Percentiles rank a stretch among this genome's conserved stretches.
Evolutionary conservation across 2,113 vertebrate species (phyloP).

Genomic region (Pluvialis apricaria): DNA sequence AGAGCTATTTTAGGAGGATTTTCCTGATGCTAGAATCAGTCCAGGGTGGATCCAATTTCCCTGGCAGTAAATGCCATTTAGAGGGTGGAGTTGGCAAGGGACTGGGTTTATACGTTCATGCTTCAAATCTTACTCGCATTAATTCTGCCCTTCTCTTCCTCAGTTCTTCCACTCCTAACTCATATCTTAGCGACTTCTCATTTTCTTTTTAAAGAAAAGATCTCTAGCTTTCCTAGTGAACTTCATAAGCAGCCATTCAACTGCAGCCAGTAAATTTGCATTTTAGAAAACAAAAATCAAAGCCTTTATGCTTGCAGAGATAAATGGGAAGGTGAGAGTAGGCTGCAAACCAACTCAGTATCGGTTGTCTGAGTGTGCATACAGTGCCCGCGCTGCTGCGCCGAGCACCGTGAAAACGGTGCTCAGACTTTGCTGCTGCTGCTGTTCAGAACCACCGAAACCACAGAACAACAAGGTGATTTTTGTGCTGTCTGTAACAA

Average conservation of each 20-base stretch:
- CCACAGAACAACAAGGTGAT: not conserved
- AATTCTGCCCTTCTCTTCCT: not conserved
- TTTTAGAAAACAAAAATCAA: not conserved
- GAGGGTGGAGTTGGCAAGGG: not conserved
- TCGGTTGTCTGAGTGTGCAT: not conserved
- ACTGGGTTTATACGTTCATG: not conserved
- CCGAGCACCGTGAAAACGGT: not conserved
- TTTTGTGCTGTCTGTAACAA: not conserved
- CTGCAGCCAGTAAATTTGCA: not conserved
- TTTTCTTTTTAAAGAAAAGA: not conserved
- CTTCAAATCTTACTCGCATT: not conserved
- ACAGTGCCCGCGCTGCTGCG: not conserved
- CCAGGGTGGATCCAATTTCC: not conserved
- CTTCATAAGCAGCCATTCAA: not conserved
- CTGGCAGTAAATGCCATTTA: not conserved
- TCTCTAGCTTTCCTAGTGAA: not conserved
- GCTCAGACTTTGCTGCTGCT: not conserved
- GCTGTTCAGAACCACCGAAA: not conserved
- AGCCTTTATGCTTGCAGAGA: not conserved
- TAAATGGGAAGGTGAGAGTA: not conserved
- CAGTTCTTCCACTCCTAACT: not conserved
- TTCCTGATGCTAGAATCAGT: not conserved
- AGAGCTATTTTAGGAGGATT: constrained; percentile 10
- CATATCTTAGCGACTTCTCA: not conserved
- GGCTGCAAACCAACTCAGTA: not conserved